Conservation (phyloP, 2,888 invertebrate genomes). For the Drosophila longiperda region DNA sequence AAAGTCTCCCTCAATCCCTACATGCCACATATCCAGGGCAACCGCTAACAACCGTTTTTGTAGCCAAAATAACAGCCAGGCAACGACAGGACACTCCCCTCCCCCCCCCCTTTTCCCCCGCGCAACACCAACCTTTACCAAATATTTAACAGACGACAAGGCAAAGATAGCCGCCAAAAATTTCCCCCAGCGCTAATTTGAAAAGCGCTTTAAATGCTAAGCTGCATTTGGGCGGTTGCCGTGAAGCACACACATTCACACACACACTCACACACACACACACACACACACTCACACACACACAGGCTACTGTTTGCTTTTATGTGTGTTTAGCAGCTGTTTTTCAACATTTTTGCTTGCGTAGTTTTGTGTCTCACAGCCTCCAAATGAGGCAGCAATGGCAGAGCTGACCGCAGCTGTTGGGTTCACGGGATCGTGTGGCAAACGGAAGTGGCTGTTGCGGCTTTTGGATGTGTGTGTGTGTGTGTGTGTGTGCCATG, state of each 20-base stretch:
- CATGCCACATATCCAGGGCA: constrained; percentile 34
- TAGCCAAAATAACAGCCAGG: constrained; percentile 66
- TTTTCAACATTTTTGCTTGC: constrained; percentile 69
- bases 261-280: constrained; percentile 10
- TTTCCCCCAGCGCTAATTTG: constrained; percentile 58
- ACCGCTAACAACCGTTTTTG: constrained; percentile 48
- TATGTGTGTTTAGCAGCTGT: constrained; percentile 68
- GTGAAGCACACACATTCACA: constrained; percentile 27
- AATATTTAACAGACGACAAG: constrained; percentile 30
- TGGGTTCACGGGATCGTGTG: constrained; percentile 17
- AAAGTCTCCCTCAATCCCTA: background rate
- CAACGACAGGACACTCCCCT: constrained; percentile 22
- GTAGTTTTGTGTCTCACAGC: constrained; percentile 23
- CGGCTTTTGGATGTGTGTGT: constrained; percentile 64
- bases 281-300: background rate
- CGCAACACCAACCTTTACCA: background rate
- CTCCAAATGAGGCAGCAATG: constrained; percentile 43
- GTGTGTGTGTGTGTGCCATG: constrained; percentile 70
- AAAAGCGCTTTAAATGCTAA: constrained; percentile 72
- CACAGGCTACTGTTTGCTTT: constrained; percentile 36
- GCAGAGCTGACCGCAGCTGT: background rate
- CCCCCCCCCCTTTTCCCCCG: rapidly evolving
- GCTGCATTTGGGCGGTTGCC: constrained; percentile 70
- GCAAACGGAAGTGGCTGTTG: constrained; percentile 70
- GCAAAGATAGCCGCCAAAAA: constrained; percentile 30